phyloP scores from a whole-genome alignment of 2,888 invertebrate genomes.

The Plagiodera versicolora region DNA sequence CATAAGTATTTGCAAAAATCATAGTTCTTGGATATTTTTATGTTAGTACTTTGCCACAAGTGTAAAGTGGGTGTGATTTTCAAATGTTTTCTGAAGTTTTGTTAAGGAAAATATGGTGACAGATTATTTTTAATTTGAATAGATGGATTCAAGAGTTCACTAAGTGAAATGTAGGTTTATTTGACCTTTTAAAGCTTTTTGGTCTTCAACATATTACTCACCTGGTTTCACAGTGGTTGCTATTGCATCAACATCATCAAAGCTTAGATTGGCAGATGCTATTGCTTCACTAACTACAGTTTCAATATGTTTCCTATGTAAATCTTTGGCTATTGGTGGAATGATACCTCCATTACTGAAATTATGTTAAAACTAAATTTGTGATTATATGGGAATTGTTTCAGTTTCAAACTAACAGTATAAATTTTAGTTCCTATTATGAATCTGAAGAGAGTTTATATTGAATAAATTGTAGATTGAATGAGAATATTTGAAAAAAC shows the following conservation, averaged over 20 bases:
- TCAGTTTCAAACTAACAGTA: too few relatives aligned
- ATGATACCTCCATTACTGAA: conserved; percentile 84
- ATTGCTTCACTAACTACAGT: conserved; percentile 70
- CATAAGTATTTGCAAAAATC: too few relatives aligned
- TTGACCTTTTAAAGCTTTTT: too few relatives aligned
- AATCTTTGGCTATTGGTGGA: conserved; percentile 79
- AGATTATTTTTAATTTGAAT: too few relatives aligned
- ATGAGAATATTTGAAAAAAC: background rate
- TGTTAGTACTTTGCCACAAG: too few relatives aligned
- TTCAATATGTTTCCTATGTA: conserved; percentile 81
- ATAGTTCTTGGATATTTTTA: too few relatives aligned
- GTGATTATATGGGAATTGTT: background rate
- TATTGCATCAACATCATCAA: conserved; percentile 78
- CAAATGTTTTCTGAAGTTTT: too few relatives aligned
- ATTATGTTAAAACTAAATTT: too few relatives aligned
- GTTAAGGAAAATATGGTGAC: too few relatives aligned
- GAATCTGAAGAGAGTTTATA: background rate
- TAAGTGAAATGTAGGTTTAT: too few relatives aligned
- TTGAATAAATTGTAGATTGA: background rate
- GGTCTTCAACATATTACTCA: conserved; percentile 35
- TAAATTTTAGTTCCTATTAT: background rate
- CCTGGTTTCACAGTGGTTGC: conserved; percentile 91
- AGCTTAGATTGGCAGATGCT: conserved; percentile 59
- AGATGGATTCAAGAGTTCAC: too few relatives aligned
- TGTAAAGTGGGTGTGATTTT: too few relatives aligned